Percentiles rank a stretch among this genome's conserved stretches.
These are phyloP conservation scores for Chrysopa pallens DNA, from an alignment of 1,140 invertebrate genomes.

Conservation along the genomic window DNA sequence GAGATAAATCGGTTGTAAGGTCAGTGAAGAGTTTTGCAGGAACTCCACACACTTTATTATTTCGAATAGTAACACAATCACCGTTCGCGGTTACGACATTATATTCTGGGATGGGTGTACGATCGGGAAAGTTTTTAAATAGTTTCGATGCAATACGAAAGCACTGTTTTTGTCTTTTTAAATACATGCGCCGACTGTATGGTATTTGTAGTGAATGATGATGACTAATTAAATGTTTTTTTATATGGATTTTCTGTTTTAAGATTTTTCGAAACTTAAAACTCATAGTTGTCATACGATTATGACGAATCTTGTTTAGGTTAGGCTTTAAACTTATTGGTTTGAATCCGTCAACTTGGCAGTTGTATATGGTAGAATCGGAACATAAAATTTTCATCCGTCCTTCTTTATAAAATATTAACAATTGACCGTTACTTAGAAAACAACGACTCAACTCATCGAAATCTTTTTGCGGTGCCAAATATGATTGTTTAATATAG, in stretches of 20 bases:
- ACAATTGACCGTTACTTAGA: slow-evolving; percentile 22
- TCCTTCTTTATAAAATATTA: slow-evolving; percentile 20
- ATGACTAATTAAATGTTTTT: not conserved
- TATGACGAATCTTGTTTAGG: not conserved
- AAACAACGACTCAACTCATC: slow-evolving; percentile 22
- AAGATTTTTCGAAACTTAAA: not conserved
- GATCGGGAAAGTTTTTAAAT: not conserved
- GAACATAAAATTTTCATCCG: slow-evolving; percentile 18
- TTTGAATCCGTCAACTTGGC: not conserved
- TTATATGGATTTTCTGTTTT: not conserved
- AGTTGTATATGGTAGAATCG: slow-evolving; percentile 13
- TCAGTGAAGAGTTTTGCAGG: not conserved
- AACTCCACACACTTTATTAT: not conserved
- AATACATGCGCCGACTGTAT: not conserved
- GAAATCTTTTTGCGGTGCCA: slow-evolving; percentile 9
- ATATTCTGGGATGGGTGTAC: not conserved
- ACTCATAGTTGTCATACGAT: not conserved
- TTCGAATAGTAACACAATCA: not conserved
- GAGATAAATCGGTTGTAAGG: slow-evolving; percentile 26
- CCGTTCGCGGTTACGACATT: not conserved
- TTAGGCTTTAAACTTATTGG: not conserved
- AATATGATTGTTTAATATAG: slow-evolving; percentile 27
- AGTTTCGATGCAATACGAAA: not conserved
- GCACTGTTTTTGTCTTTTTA: not conserved
- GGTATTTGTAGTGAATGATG: not conserved